Evolutionary conservation across 2,113 vertebrate genomes (phyloP).

Genomic region (Dinomys branickii): DNA sequence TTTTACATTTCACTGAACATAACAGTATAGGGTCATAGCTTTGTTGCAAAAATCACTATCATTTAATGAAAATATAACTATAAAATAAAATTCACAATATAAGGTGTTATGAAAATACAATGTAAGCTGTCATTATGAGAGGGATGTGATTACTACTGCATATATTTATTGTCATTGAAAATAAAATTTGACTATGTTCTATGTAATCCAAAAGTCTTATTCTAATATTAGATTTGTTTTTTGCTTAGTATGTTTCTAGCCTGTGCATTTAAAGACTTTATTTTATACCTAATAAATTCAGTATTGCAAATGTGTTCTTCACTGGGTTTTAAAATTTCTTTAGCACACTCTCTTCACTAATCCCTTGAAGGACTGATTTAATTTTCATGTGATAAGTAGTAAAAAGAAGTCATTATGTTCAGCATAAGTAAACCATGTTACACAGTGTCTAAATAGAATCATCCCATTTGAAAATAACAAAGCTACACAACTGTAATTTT

Average conservation of each 20-base stretch:
- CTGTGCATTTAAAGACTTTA: slow-evolving; percentile 1
- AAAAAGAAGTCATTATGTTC: not conserved
- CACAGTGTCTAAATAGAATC: not conserved
- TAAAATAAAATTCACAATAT: not conserved
- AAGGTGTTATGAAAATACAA: not conserved
- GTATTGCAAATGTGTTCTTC: not conserved
- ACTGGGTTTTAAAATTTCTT: slow-evolving; percentile 16
- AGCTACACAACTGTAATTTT: not conserved
- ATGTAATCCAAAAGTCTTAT: not conserved
- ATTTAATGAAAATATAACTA: not conserved
- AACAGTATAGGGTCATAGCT: not conserved
- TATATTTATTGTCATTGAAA: not conserved
- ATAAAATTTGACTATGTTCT: not conserved
- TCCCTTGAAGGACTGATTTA: not conserved
- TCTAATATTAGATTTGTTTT: not conserved
- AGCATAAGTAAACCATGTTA: not conserved
- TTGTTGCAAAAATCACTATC: not conserved
- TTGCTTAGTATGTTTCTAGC: not conserved
- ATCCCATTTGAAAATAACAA: not conserved
- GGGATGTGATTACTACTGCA: not conserved
- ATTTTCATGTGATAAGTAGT: not conserved
- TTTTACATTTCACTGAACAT: not conserved
- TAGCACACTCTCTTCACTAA: not conserved
- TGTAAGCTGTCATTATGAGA: not conserved
- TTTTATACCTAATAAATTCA: not conserved